Percentiles rank a stretch among this genome's conserved stretches.
phyloP scores from a whole-genome alignment of 2,113 vertebrate genomes.

The Fregetta grallaria region DNA sequence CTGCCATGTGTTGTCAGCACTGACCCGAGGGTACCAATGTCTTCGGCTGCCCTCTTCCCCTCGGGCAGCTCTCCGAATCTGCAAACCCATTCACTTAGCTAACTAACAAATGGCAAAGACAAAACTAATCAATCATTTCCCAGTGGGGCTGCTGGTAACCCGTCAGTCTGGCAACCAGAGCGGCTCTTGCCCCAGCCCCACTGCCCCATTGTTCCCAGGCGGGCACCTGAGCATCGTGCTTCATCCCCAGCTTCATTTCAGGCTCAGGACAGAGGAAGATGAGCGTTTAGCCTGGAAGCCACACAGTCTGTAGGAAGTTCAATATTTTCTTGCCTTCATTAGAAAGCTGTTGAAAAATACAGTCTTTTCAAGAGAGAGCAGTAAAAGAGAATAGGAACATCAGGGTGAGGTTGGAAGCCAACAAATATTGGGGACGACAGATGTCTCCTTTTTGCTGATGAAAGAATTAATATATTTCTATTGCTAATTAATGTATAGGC shows the following conservation, averaged over 20 bases:
- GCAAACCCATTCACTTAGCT: neutral
- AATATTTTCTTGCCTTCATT: neutral
- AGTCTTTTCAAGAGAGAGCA: neutral
- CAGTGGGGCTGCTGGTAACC: neutral
- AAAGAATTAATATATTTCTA: neutral
- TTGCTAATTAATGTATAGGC: neutral
- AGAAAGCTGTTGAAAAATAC: neutral
- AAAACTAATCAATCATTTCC: constrained; percentile 4
- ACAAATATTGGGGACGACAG: neutral
- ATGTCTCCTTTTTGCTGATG: neutral
- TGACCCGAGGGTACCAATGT: neutral
- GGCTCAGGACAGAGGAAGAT: neutral
- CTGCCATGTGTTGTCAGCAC: neutral
- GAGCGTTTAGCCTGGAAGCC: neutral
- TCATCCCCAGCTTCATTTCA: neutral
- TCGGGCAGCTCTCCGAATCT: neutral
- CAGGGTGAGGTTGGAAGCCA: neutral
- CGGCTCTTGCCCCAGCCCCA: neutral
- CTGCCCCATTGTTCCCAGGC: neutral
- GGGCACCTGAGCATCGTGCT: neutral
- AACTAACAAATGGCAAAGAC: constrained; percentile 16
- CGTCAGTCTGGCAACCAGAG: neutral
- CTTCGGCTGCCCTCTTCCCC: neutral
- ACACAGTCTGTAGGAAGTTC: neutral
- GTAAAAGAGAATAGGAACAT: neutral